Conservation (phyloP, 2,113 vertebrate species). For the Brevimyrus niger region DNA sequence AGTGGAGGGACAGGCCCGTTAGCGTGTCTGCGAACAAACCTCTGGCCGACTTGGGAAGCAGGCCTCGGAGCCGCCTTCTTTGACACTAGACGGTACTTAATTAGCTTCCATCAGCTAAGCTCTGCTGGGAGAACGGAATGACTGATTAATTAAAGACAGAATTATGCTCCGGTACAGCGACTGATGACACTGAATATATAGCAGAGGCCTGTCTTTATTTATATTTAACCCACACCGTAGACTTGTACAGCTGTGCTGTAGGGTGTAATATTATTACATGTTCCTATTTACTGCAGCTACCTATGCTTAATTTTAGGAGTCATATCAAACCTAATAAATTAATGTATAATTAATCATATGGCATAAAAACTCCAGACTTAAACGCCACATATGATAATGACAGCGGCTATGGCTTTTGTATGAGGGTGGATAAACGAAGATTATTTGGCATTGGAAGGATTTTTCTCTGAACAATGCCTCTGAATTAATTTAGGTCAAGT, state of each 20-base stretch:
- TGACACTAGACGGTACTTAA: slow-evolving; percentile 60
- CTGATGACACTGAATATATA: slow-evolving; percentile 51
- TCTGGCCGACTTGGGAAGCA: slow-evolving; percentile 30
- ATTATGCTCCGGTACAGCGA: slow-evolving; percentile 38
- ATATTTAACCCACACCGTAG: slow-evolving; percentile 27
- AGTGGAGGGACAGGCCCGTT: slow-evolving; percentile 23
- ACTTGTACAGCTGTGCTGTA: neutral
- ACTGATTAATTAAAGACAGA: slow-evolving; percentile 61
- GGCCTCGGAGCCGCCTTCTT: slow-evolving; percentile 41
- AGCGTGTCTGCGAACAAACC: slow-evolving; percentile 33
- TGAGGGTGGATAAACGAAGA: neutral
- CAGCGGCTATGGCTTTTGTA: neutral
- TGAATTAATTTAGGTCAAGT: neutral
- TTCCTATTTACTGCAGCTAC: neutral
- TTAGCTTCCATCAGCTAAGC: slow-evolving; percentile 57
- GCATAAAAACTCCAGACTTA: neutral
- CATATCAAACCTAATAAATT: neutral
- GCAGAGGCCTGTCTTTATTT: slow-evolving; percentile 33
- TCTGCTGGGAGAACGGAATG: slow-evolving; percentile 48
- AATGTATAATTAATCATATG: neutral
- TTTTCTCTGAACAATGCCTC: neutral
- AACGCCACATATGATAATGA: neutral
- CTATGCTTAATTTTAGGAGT: neutral
- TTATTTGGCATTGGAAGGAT: neutral
- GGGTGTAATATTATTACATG: neutral